Percentiles rank a stretch among this genome's conserved stretches.
These are phyloP conservation scores for Lanius collurio DNA, from an alignment of 2,113 vertebrate species.

Conservation along the genomic window DNA sequence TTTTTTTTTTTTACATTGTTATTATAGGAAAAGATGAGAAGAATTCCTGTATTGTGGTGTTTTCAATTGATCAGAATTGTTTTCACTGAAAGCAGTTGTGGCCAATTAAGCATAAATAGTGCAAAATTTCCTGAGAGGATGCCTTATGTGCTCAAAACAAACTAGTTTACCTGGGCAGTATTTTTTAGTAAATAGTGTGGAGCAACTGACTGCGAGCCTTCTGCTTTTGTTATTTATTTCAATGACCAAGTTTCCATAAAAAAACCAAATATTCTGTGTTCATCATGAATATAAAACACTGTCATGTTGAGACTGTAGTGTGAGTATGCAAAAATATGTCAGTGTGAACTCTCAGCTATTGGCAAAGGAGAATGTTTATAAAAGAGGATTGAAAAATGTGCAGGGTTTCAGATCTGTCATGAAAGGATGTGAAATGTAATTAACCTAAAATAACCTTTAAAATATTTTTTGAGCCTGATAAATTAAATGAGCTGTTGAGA, in stretches of 20 bases:
- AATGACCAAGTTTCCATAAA: neutral
- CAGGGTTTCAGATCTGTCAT: slow-evolving; percentile 29
- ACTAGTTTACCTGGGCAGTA: neutral
- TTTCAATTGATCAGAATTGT: neutral
- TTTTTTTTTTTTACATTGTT: neutral
- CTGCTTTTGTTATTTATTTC: neutral
- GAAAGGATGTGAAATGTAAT: slow-evolving; percentile 56
- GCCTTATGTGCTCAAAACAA: neutral
- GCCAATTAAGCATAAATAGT: neutral
- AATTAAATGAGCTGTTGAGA: slow-evolving; percentile 38
- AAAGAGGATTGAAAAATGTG: neutral
- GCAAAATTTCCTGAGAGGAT: neutral
- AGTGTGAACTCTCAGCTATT: slow-evolving; percentile 13
- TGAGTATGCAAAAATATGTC: neutral
- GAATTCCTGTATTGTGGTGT: neutral
- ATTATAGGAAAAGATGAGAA: neutral
- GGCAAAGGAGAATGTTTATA: neutral
- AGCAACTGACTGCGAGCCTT: neutral
- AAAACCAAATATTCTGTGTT: neutral
- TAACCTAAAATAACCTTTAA: slow-evolving; percentile 66
- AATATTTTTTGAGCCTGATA: slow-evolving; percentile 37
- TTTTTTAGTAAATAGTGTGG: neutral
- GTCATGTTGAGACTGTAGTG: neutral
- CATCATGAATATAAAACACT: neutral
- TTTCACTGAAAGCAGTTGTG: neutral